Evolutionary conservation across 2,888 invertebrate species (phyloP).

Genomic region (Volucella inflata): DNA sequence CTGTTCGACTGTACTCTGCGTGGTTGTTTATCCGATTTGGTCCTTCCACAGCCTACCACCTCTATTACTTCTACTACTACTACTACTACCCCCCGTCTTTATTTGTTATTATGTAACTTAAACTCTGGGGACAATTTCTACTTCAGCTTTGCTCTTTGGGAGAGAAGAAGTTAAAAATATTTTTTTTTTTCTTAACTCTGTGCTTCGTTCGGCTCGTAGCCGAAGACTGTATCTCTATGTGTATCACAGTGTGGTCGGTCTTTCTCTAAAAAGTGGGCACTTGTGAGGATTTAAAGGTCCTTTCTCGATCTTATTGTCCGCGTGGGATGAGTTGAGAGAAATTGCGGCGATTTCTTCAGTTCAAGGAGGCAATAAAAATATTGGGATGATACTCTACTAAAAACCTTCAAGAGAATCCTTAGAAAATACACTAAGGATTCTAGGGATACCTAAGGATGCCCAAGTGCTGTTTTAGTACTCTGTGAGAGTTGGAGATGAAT

Average conservation of each 20-base stretch:
- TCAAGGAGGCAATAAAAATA: slow-evolving; percentile 66
- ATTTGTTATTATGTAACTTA: slow-evolving; percentile 71
- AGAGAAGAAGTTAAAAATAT: slow-evolving; percentile 62
- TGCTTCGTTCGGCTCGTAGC: neutral
- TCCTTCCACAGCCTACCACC: slow-evolving; percentile 21
- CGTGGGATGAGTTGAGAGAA: slow-evolving; percentile 22
- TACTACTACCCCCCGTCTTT: slow-evolving; percentile 1
- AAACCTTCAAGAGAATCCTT: slow-evolving; percentile 37
- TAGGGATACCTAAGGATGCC: slow-evolving; percentile 5
- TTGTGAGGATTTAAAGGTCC: slow-evolving; percentile 61
- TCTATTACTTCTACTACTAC: too few species aligned
- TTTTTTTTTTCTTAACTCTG: slow-evolving; percentile 25
- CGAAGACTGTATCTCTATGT: neutral
- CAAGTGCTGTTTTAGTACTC: slow-evolving; percentile 44
- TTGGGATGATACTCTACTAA: slow-evolving; percentile 46
- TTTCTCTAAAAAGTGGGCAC: slow-evolving; percentile 38
- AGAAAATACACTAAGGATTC: slow-evolving; percentile 8
- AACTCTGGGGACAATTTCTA: slow-evolving; percentile 55
- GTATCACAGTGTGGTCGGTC: slow-evolving; percentile 7
- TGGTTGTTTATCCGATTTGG: slow-evolving; percentile 68
- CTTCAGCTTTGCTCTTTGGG: slow-evolving; percentile 3
- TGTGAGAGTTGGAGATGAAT: slow-evolving; percentile 28
- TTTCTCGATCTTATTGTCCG: slow-evolving; percentile 53
- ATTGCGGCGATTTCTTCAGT: slow-evolving; percentile 46
- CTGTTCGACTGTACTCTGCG: slow-evolving; percentile 37